Percentiles rank a stretch among this genome's conserved stretches.
Evolutionary conservation across 2,888 invertebrate genomes (phyloP).

Genomic region (Parnassius apollo): DNA sequence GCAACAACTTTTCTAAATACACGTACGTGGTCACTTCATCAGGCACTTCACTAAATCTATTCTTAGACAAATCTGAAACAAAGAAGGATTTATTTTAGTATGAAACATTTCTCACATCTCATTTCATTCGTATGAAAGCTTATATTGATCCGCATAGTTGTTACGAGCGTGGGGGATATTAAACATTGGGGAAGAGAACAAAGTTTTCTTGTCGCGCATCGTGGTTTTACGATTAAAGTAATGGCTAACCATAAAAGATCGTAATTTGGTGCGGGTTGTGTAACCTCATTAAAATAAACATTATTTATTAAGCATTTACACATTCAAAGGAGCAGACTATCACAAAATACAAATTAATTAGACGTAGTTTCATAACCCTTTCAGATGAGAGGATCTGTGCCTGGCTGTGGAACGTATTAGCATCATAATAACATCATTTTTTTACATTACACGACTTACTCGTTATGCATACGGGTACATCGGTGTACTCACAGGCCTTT

Average conservation of each 20-base stretch:
- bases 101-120: conserved; percentile 7
- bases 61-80: conserved; percentile 77
- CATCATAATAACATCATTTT: too few relatives aligned
- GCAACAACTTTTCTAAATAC: conserved; percentile 92
- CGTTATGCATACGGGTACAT: too few relatives aligned
- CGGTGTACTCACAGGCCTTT: too few relatives aligned
- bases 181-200: conserved; percentile 30
- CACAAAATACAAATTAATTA: too few relatives aligned
- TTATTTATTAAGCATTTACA: not conserved
- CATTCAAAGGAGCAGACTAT: too few relatives aligned
- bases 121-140: not conserved
- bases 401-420: too few relatives aligned
- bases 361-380: not conserved
- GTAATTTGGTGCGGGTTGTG: conserved; percentile 38
- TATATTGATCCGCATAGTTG: conserved; percentile 9
- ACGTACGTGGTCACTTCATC: conserved; percentile 92
- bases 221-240: conserved; percentile 43
- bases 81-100: conserved; percentile 35
- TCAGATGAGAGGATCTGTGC: too few relatives aligned
- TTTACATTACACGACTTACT: too few relatives aligned
- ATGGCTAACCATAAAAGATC: conserved; percentile 44
- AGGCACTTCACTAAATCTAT: conserved; percentile 92
- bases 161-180: conserved; percentile 5
- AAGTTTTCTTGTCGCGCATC: conserved; percentile 33
- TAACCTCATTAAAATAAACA: conserved; percentile 17